These are phyloP conservation scores for Peromyscus polionotus DNA, from an alignment of 2,113 vertebrate genomes.

Conservation along the genomic window DNA sequence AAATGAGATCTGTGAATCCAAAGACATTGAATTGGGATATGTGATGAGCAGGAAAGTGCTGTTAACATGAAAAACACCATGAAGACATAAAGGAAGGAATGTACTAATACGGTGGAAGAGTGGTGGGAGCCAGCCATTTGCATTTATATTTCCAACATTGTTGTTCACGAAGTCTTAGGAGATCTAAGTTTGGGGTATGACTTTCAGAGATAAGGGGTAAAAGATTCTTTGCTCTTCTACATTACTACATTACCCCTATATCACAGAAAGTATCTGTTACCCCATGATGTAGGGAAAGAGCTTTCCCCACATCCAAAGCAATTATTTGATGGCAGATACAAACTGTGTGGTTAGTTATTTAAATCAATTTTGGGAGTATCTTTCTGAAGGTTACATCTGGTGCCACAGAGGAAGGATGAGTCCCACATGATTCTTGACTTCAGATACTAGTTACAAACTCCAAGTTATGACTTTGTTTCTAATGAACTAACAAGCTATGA, in stretches of 20 bases:
- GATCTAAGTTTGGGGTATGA: background rate
- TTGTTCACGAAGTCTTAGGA: background rate
- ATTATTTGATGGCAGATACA: background rate
- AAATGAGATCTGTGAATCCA: background rate
- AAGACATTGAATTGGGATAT: background rate
- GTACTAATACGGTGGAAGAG: background rate
- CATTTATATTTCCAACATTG: background rate
- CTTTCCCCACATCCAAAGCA: background rate
- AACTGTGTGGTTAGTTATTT: background rate
- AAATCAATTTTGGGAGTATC: background rate
- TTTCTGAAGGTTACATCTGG: background rate
- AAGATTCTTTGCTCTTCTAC: background rate
- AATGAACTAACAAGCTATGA: background rate
- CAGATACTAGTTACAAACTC: background rate
- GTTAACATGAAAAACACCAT: background rate
- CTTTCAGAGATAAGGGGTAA: background rate
- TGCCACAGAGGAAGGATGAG: background rate
- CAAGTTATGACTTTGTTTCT: background rate
- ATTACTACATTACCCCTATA: background rate
- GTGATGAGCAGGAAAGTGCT: background rate
- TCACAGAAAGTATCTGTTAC: background rate
- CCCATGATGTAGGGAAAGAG: background rate
- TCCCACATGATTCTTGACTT: too few species aligned
- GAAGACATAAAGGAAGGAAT: background rate
- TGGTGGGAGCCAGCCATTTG: too few species aligned